A percentile compares a stretch with the other conserved stretches of the same genome.
Evolutionary conservation across 2,888 invertebrate genomes (phyloP).

Genomic region (Urechis unicinctus): DNA sequence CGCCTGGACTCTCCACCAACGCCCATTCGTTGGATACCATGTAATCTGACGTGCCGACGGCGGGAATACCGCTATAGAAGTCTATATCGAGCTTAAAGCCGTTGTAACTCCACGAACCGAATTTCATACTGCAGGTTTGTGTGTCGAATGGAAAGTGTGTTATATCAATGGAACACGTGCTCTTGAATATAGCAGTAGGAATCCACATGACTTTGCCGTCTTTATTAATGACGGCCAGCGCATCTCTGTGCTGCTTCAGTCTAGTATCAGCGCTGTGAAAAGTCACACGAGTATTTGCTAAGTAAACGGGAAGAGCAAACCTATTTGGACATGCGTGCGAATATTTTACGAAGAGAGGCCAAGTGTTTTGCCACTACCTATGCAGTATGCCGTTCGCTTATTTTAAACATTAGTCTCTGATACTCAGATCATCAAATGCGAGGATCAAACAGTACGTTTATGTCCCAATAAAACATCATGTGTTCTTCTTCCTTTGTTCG

Average conservation of each 20-base stretch:
- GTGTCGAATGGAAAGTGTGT: constrained; percentile 47
- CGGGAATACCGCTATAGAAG: constrained; percentile 15
- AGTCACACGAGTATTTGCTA: too few relatives aligned
- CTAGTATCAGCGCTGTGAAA: constrained; percentile 49
- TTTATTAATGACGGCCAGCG: constrained; percentile 33
- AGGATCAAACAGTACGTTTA: too few relatives aligned
- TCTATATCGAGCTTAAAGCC: constrained; percentile 36
- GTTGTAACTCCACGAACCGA: constrained; percentile 48
- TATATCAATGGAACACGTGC: constrained; percentile 46
- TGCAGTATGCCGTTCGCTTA: not conserved
- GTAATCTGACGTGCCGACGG: constrained; percentile 32
- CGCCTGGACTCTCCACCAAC: constrained; percentile 27
- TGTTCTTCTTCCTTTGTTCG: too few relatives aligned
- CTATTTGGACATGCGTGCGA: too few relatives aligned
- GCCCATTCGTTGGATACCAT: constrained; percentile 47
- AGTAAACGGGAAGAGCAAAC: too few relatives aligned
- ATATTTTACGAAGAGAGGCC: too few relatives aligned
- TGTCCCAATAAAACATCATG: too few relatives aligned
- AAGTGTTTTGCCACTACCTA: not conserved
- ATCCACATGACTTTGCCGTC: constrained; percentile 38
- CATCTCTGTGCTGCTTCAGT: constrained; percentile 42
- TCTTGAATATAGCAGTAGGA: constrained; percentile 43
- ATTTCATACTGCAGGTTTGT: constrained; percentile 44
- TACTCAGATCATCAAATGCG: too few relatives aligned
- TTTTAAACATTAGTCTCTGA: too few relatives aligned